A percentile compares a stretch with the other conserved stretches of the same genome.
Evolutionary conservation across 2,113 vertebrate species (phyloP).

Genomic region (Hippopotamus amphibius): DNA sequence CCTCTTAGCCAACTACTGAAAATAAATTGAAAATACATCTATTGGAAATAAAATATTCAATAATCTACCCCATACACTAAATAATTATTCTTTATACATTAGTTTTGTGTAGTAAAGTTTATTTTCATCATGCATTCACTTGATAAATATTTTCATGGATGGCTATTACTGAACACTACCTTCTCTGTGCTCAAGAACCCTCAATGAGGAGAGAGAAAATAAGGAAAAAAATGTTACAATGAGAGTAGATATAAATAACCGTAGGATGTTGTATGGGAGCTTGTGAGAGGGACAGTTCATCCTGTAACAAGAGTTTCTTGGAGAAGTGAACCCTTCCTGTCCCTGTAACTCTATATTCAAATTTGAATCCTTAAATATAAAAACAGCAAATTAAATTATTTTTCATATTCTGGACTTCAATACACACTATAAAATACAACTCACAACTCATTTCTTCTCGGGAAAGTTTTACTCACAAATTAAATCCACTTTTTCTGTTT

Average conservation of each 20-base stretch:
- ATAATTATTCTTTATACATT: background rate
- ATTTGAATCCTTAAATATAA: background rate
- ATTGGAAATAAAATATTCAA: slow-evolving; percentile 11
- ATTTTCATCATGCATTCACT: background rate
- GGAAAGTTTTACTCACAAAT: background rate
- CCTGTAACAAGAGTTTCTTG: background rate
- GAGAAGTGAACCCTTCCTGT: background rate
- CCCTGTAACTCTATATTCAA: background rate
- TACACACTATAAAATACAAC: background rate
- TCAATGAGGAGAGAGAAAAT: background rate
- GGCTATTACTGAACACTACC: background rate
- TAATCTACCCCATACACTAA: background rate
- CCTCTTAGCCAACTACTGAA: background rate
- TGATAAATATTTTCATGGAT: background rate
- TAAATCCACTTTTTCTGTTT: background rate
- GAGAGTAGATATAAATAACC: background rate
- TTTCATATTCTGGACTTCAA: background rate
- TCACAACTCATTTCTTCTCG: background rate
- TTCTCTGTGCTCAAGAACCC: background rate
- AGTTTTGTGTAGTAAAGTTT: background rate
- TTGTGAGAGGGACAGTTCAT: background rate
- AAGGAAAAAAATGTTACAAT: background rate
- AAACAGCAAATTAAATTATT: background rate
- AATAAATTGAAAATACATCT: background rate
- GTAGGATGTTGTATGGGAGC: background rate